Evolutionary conservation across 2,888 invertebrate species (phyloP), one percentile per base, ranked within the genome.

Genomic region (Brenthis ino): DNA sequence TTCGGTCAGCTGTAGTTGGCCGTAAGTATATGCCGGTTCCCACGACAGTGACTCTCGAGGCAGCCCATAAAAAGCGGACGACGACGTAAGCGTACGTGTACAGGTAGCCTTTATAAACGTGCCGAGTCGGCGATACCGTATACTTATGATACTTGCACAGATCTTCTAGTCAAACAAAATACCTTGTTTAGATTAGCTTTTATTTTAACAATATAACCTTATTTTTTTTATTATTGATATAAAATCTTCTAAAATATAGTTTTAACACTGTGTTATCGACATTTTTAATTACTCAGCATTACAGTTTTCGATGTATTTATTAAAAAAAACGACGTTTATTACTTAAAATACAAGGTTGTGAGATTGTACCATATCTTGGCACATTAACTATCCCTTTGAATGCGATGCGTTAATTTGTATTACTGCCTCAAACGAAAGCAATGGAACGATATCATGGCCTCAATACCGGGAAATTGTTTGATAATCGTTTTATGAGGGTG

Each of bases 21-120:
- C 66, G 85, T 89, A 91, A 91, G 93, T 89, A 84, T 87, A 90
- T 89, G 93, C 89, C 82, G 87, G 91, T 93, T 93, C 93, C 89
- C 90, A 93, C 93, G 91, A 82, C 90, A 87, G 87, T 88, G 88
- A 91, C 87, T 88, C 85, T 85, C 85, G 87, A 85, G 83, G 77
- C 86, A 79, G 85, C 81, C 89, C 89, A 92, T 92, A 91, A 93
- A 91, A 92, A 92, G 89, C 75, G 74, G 73, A 85, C 85, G 82
- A 80, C 87, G 86, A 88, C 87, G 89, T 86, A 84, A 87, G 85
- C 85, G 88, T 89, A 88, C 90, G 90, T 88, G 90, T 86, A 83
- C 84, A 87, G 88, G 87, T 89, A 90, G 89, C 86, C 83, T 89
- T 87, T 87, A 88, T 84, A 84, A 84, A 85, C 84, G 84, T 82